Conservation (phyloP, 1,140 invertebrate genomes). For the Drosophila bocki region DNA sequence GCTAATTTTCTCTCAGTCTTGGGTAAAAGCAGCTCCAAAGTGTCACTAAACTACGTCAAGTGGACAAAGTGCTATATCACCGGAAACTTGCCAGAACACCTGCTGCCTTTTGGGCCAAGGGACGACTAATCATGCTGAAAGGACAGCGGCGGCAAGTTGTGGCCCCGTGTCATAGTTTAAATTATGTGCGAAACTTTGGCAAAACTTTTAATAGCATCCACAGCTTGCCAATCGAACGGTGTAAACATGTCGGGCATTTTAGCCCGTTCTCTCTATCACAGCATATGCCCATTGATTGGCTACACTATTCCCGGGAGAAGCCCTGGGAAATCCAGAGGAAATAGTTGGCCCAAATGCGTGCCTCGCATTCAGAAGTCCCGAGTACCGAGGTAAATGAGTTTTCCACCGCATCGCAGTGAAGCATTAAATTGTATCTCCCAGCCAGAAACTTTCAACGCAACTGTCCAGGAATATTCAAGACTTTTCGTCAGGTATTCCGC, state of each 20-base stretch:
- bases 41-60: slow-evolving; percentile 44
- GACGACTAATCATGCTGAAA: slow-evolving; percentile 68
- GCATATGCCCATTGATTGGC: slow-evolving; percentile 81
- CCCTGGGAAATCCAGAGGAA: slow-evolving; percentile 11
- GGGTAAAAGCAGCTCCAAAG: slow-evolving; percentile 7
- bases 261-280: slow-evolving; percentile 25
- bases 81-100: slow-evolving; percentile 43
- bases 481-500: slow-evolving; percentile 17
- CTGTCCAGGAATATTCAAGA: slow-evolving; percentile 43
- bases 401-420: slow-evolving; percentile 58
- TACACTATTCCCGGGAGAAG: slow-evolving; percentile 48
- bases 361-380: slow-evolving; percentile 48
- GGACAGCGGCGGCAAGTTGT: slow-evolving; percentile 34
- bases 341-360: slow-evolving; percentile 60
- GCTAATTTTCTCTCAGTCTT: slow-evolving; percentile 1
- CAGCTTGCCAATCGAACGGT: slow-evolving; percentile 38
- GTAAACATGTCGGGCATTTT: slow-evolving; percentile 55
- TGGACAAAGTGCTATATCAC: slow-evolving; percentile 69
- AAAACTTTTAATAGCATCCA: slow-evolving; percentile 79
- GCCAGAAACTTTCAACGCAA: slow-evolving; percentile 46
- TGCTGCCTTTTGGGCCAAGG: slow-evolving; percentile 29
- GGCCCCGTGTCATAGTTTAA: slow-evolving; percentile 77
- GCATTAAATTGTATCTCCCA: slow-evolving; percentile 79
- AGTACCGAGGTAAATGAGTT: slow-evolving; percentile 48
- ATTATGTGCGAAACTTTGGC: slow-evolving; percentile 77